Percentiles rank a stretch among this genome's conserved stretches.
These are phyloP conservation scores for Apistogramma diplotaenia DNA, from an alignment of 2,113 vertebrate genomes.

Conservation along the genomic window DNA sequence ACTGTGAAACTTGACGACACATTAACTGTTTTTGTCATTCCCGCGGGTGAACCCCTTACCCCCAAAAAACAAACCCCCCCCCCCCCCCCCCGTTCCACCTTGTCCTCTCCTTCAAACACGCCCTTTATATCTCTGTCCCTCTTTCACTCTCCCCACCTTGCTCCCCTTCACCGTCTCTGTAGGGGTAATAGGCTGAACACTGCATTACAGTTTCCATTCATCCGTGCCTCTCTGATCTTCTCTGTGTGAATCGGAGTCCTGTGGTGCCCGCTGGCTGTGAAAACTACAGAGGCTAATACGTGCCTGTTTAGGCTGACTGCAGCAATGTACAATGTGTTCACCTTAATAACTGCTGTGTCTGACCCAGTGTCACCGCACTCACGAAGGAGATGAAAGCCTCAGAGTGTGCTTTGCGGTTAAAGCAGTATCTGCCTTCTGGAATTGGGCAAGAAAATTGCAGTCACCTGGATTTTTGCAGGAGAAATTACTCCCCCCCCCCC, in stretches of 20 bases:
- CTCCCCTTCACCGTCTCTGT: slow-evolving; percentile 4
- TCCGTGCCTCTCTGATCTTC: slow-evolving; percentile 54
- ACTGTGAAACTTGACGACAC: not conserved
- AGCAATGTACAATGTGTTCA: slow-evolving; percentile 27
- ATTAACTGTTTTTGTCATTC: not conserved
- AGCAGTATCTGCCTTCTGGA: not conserved
- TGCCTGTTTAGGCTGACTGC: slow-evolving; percentile 32
- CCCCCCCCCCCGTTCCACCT: not conserved
- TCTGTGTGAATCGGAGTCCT: slow-evolving; percentile 36
- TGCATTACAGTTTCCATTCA: slow-evolving; percentile 70
- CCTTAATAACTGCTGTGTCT: slow-evolving; percentile 38
- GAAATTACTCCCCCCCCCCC: not conserved
- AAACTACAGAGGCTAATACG: slow-evolving; percentile 29
- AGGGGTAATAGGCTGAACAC: slow-evolving; percentile 58
- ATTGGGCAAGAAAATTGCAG: not conserved
- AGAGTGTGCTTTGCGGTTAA: not conserved
- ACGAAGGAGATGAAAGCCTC: not conserved
- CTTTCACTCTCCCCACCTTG: not conserved
- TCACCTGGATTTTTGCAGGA: not conserved
- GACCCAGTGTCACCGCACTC: not conserved
- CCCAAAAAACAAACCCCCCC: not conserved
- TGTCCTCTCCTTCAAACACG: slow-evolving; percentile 7
- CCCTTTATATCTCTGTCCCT: slow-evolving; percentile 30
- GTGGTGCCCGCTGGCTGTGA: slow-evolving; percentile 2
- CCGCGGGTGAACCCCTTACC: not conserved